Conservation (phyloP, 37 sponge, comb jelly and placozoan species). For the Halisarca cf. caerulea region DNA sequence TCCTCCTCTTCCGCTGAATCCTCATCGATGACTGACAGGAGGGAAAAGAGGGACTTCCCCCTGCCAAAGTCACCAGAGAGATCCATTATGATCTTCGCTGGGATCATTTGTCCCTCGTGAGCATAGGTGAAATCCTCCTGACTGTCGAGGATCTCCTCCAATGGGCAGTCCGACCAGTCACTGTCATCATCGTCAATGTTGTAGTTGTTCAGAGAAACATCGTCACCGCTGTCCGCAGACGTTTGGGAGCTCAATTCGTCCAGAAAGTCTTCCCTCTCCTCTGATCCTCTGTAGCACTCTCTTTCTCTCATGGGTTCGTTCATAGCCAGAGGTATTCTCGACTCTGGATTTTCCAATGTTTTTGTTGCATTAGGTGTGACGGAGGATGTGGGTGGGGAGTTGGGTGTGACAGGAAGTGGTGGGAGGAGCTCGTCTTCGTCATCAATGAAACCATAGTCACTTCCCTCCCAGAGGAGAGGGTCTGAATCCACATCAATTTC, state of each 20-base stretch:
- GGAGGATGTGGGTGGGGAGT: not conserved
- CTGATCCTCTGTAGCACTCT: not conserved
- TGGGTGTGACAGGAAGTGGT: not conserved
- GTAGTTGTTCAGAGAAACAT: not conserved
- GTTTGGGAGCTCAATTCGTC: not conserved
- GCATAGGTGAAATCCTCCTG: not conserved
- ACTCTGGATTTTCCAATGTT: too few species aligned
- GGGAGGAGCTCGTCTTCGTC: not conserved
- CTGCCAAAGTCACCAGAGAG: not conserved
- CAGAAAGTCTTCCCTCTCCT: not conserved
- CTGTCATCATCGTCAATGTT: not conserved
- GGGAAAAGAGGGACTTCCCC: not conserved
- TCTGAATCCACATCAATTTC: slow-evolving; percentile 19
- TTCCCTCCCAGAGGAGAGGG: slow-evolving; percentile 8
- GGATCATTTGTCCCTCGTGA: not conserved
- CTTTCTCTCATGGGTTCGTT: not conserved
- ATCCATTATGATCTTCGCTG: too few species aligned
- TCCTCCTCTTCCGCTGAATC: not conserved
- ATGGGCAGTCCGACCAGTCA: not conserved
- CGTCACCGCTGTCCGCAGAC: not conserved
- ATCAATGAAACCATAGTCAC: slow-evolving; percentile 24
- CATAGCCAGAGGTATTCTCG: too few species aligned
- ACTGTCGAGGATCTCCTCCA: not conserved
- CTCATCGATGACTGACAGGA: not conserved
- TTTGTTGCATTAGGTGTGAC: not conserved